These are phyloP conservation scores for Gorsachius goisagi DNA, from an alignment of 2,113 vertebrate genomes.

Conservation along the genomic window DNA sequence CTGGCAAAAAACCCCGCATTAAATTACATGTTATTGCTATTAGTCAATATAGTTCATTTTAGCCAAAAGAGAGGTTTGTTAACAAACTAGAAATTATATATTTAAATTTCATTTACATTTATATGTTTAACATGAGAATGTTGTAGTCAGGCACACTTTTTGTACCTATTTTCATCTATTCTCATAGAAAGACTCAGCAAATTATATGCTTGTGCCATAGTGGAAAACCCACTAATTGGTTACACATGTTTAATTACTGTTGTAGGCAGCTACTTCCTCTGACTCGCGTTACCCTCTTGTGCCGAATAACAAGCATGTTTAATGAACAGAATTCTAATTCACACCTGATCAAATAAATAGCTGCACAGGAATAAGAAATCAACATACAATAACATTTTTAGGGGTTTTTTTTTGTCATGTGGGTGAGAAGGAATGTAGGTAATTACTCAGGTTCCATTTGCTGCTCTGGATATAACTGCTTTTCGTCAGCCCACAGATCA, in stretches of 20 bases:
- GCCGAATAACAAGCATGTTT: slow-evolving; percentile 80
- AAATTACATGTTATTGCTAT: slow-evolving; percentile 71
- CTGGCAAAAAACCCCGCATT: slow-evolving; percentile 11
- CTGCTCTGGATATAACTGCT: slow-evolving; percentile 55
- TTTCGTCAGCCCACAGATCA: slow-evolving; percentile 62
- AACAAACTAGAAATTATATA: slow-evolving; percentile 76
- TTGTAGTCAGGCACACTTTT: slow-evolving; percentile 71
- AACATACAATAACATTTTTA: slow-evolving; percentile 53
- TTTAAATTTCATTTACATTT: slow-evolving; percentile 77
- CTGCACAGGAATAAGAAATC: slow-evolving; percentile 65
- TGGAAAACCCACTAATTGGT: slow-evolving; percentile 92
- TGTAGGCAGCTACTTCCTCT: slow-evolving; percentile 92
- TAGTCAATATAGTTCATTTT: slow-evolving; percentile 59
- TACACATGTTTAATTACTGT: slow-evolving; percentile 98
- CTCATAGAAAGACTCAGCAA: slow-evolving; percentile 84
- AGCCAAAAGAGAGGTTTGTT: slow-evolving; percentile 64
- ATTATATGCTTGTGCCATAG: slow-evolving; percentile 89
- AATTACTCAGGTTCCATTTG: slow-evolving; percentile 39
- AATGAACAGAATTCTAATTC: slow-evolving; percentile 83
- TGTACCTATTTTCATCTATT: slow-evolving; percentile 80
- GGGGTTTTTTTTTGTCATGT: neutral
- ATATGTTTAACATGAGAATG: slow-evolving; percentile 76
- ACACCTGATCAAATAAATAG: slow-evolving; percentile 89
- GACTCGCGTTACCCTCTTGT: slow-evolving; percentile 83
- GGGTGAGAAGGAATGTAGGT: neutral